Evolutionary conservation across 2,888 invertebrate species (phyloP).

Genomic region (Melangyna quadrimaculata): DNA sequence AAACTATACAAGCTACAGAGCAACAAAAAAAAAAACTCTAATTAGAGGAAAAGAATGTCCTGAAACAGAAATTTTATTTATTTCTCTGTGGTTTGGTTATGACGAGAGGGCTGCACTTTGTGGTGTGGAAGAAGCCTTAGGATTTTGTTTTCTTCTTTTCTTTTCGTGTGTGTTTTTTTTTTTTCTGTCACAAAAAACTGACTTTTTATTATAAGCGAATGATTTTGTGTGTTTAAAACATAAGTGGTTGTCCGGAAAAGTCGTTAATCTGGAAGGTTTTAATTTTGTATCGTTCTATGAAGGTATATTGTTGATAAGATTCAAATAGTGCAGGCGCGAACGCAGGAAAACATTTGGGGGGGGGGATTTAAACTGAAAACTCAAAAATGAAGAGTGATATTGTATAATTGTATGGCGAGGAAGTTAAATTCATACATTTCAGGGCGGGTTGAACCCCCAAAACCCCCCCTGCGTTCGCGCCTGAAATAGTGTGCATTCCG

Average conservation of each 20-base stretch:
- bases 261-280: constrained; percentile 37
- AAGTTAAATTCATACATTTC: no score
- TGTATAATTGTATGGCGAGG: no score
- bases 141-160: not conserved
- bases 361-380: no score
- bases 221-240: constrained; percentile 12
- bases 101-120: constrained; percentile 1
- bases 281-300: constrained; percentile 7
- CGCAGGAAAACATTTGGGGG: no score
- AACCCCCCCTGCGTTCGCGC: no score
- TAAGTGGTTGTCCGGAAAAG: constrained; percentile 30
- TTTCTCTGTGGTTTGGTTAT: constrained; percentile 3
- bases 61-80: constrained; percentile 39
- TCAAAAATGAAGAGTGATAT: no score
- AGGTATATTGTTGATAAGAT: not conserved
- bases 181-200: constrained; percentile 9
- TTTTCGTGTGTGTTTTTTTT: not conserved
- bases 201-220: constrained; percentile 26
- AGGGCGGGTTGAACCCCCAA: no score
- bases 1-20: constrained; percentile 25
- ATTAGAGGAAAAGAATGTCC: constrained; percentile 66
- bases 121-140: constrained; percentile 7
- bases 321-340: not conserved
- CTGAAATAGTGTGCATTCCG: not conserved
- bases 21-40: constrained; percentile 49